A percentile compares a stretch with the other conserved stretches of the same genome.
Conservation (phyloP, 2,888 invertebrate species). For the Chymomyza amoena region DNA sequence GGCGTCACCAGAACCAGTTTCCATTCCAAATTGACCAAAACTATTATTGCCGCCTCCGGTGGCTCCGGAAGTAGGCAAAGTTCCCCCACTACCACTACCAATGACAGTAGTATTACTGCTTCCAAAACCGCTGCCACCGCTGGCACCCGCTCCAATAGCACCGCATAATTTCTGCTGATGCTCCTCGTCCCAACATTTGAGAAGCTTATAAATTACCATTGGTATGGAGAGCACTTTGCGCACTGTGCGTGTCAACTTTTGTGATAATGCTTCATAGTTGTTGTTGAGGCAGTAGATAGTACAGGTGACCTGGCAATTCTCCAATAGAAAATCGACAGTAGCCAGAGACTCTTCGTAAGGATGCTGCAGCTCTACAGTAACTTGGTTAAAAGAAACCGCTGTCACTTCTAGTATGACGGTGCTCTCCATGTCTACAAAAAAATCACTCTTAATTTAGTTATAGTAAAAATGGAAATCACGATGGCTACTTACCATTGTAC, state of each 20-base stretch:
- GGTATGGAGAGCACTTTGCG: slow-evolving; percentile 96
- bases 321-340: slow-evolving; percentile 92
- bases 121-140: slow-evolving; percentile 28
- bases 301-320: slow-evolving; percentile 89
- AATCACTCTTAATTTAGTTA: neutral
- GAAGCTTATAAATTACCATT: slow-evolving; percentile 90
- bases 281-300: slow-evolving; percentile 84
- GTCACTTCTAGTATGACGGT: slow-evolving; percentile 94
- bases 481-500: slow-evolving; percentile 81
- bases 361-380: slow-evolving; percentile 94
- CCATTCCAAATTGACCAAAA: slow-evolving; percentile 31
- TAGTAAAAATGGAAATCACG: neutral
- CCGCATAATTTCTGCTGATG: slow-evolving; percentile 80
- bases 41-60: neutral
- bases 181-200: slow-evolving; percentile 91
- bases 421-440: slow-evolving; percentile 76
- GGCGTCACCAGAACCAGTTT: slow-evolving; percentile 12
- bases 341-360: slow-evolving; percentile 95
- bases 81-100: slow-evolving; percentile 6
- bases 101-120: slow-evolving; percentile 24
- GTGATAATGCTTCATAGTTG: slow-evolving; percentile 78
- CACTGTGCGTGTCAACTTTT: slow-evolving; percentile 83
- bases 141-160: slow-evolving; percentile 36
- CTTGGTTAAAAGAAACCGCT: slow-evolving; percentile 92
- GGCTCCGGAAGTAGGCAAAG: slow-evolving; percentile 11